phyloP scores from a whole-genome alignment of 2,888 invertebrate species.

The Flexamia atlantica region DNA sequence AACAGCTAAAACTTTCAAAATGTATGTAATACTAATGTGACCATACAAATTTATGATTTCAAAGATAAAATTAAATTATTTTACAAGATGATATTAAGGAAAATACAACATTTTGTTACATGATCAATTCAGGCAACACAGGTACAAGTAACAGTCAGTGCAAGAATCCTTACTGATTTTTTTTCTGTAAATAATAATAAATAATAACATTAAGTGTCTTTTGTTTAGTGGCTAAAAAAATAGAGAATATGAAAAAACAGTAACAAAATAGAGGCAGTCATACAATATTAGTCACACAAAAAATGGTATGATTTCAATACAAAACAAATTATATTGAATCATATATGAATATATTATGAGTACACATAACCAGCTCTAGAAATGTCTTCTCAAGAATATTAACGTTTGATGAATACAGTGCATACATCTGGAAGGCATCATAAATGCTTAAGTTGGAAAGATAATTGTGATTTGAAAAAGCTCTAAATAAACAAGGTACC shows the following conservation, averaged over 20 bases:
- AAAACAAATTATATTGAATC: neutral
- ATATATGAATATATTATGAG: too few species aligned
- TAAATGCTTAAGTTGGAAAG: constrained; percentile 16
- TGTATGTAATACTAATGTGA: too few species aligned
- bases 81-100: too few species aligned
- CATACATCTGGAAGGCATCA: neutral
- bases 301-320: neutral
- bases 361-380: too few species aligned
- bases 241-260: neutral
- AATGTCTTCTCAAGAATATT: neutral
- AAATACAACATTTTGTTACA: too few species aligned
- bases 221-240: neutral
- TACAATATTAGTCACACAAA: neutral
- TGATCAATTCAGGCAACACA: neutral
- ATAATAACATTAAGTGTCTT: neutral
- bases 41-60: too few species aligned
- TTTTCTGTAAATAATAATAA: neutral
- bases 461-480: too few species aligned
- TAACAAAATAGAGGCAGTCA: neutral
- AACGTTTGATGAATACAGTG: too few species aligned
- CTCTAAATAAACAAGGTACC: too few species aligned
- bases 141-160: too few species aligned
- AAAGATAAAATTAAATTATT: too few species aligned
- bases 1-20: too few species aligned
- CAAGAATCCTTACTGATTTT: neutral